These are phyloP conservation scores for Enteromius argenteus DNA, from an alignment of 2,797 vertebrate genomes.

Conservation along the genomic window DNA sequence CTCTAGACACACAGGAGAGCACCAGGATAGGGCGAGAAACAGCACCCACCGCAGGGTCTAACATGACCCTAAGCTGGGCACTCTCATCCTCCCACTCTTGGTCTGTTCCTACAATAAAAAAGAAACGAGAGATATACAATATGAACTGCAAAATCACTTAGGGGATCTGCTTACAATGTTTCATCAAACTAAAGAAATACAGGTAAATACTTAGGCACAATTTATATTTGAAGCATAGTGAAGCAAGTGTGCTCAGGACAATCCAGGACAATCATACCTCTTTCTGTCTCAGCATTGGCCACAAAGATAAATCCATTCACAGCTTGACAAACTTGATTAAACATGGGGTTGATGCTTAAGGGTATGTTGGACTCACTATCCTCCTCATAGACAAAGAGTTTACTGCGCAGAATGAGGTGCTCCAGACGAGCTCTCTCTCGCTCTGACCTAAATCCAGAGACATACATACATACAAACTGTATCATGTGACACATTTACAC, in stretches of 20 bases:
- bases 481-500: neutral
- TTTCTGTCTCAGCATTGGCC: slow-evolving; percentile 86
- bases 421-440: slow-evolving; percentile 86
- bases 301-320: slow-evolving; percentile 95
- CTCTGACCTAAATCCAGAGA: slow-evolving; percentile 81
- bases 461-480: neutral
- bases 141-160: slow-evolving; percentile 34
- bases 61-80: slow-evolving; percentile 85
- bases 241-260: neutral
- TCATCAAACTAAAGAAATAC: neutral
- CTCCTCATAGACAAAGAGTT: slow-evolving; percentile 84
- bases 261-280: slow-evolving; percentile 75
- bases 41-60: slow-evolving; percentile 78
- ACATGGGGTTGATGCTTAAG: slow-evolving; percentile 84
- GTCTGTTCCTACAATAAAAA: slow-evolving; percentile 53
- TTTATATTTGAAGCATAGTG: neutral
- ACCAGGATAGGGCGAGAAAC: slow-evolving; percentile 85
- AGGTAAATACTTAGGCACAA: neutral
- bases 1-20: slow-evolving; percentile 86
- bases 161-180: neutral
- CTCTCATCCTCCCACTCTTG: slow-evolving; percentile 79
- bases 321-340: slow-evolving; percentile 88
- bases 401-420: slow-evolving; percentile 80
- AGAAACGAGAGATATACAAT: slow-evolving; percentile 30
- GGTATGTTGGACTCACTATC: slow-evolving; percentile 71